A percentile compares a stretch with the other conserved stretches of the same genome.
phyloP scores from a whole-genome alignment of 2,113 vertebrate genomes.

The Zosterops japonicus region DNA sequence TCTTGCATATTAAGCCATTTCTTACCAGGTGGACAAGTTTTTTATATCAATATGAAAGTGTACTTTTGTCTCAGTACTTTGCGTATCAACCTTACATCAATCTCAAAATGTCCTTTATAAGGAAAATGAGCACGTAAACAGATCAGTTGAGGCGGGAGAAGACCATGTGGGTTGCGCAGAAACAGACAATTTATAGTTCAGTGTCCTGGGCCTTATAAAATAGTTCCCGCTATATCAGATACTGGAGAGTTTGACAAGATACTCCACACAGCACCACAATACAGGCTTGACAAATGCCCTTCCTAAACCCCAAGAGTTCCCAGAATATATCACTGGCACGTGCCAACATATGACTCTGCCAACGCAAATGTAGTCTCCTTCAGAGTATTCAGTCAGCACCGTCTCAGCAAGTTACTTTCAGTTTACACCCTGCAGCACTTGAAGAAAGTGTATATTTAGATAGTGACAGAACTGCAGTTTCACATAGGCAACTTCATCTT shows the following conservation, averaged over 20 bases:
- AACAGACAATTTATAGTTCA: background rate
- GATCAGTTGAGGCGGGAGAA: background rate
- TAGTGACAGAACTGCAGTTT: slow-evolving; percentile 36
- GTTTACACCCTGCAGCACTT: background rate
- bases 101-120: background rate
- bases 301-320: background rate
- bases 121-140: background rate
- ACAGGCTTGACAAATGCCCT: background rate
- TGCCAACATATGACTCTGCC: background rate
- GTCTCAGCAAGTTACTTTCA: slow-evolving; percentile 8
- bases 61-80: background rate
- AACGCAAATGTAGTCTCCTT: slow-evolving; percentile 3
- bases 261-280: background rate
- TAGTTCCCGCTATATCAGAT: background rate
- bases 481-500: slow-evolving; percentile 48
- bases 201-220: background rate
- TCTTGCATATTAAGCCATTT: background rate
- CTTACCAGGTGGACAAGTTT: background rate
- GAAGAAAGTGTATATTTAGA: slow-evolving; percentile 13
- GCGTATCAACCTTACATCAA: background rate
- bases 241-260: background rate
- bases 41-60: background rate
- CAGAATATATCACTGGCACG: background rate
- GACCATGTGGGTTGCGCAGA: background rate
- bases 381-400: background rate